Conservation (phyloP, 2,888 invertebrate genomes). For the Parascotia fuliginaria region DNA sequence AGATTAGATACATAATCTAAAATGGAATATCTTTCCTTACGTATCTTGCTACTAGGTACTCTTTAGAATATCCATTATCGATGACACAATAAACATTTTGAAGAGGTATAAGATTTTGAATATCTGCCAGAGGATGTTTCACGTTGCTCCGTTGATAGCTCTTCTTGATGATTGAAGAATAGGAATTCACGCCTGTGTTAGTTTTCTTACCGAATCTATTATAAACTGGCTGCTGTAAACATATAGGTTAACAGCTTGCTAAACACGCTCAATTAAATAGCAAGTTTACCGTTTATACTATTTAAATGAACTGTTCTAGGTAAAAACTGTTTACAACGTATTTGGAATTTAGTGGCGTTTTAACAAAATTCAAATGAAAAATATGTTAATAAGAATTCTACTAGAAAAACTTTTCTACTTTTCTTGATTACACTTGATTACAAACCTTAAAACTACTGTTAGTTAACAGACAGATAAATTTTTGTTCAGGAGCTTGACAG, state of each 20-base stretch:
- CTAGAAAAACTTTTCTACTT: too few relatives aligned
- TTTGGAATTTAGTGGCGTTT: not conserved
- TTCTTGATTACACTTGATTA: too few relatives aligned
- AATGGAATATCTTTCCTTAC: too few relatives aligned
- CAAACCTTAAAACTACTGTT: too few relatives aligned
- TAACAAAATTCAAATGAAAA: too few relatives aligned
- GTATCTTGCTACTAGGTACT: not conserved
- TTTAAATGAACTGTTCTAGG: conserved; percentile 24
- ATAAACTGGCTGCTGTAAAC: conserved; percentile 35
- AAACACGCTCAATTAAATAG: conserved; percentile 41
- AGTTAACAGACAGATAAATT: too few relatives aligned
- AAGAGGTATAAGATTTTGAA: conserved; percentile 8
- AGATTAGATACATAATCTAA: too few relatives aligned
- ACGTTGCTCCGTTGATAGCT: conserved; percentile 1
- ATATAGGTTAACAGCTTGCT: conserved; percentile 39
- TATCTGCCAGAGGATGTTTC: conserved; percentile 7
- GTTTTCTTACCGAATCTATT: conserved; percentile 20
- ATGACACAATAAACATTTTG: conserved; percentile 1
- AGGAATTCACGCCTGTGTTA: conserved; percentile 19
- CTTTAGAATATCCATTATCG: conserved; percentile 3
- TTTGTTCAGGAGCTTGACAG: too few relatives aligned
- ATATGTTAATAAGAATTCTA: too few relatives aligned
- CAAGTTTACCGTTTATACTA: conserved; percentile 31
- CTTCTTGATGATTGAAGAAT: conserved; percentile 26
- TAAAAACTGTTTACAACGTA: conserved; percentile 4